Percentiles rank a stretch among this genome's conserved stretches.
These are phyloP conservation scores for Pocillopora meandrina DNA, from an alignment of 92 coral and sea anemone genomes.

Conservation along the genomic window DNA sequence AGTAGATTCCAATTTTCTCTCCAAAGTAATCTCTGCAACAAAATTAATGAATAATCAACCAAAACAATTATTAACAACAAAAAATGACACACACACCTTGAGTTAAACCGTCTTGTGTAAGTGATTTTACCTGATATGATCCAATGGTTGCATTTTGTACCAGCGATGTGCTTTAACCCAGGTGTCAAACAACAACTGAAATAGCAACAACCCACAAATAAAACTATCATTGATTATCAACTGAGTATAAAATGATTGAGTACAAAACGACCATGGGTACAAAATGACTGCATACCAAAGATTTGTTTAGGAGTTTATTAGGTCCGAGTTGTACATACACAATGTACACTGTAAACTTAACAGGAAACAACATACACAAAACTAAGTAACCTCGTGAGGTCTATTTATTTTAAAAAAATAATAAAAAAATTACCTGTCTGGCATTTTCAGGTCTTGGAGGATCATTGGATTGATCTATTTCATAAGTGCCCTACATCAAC, in stretches of 20 bases:
- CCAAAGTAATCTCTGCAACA: conserved; percentile 89
- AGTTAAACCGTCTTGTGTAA: too few relatives aligned
- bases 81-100: not conserved
- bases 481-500: conserved; percentile 63
- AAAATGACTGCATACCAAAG: too few relatives aligned
- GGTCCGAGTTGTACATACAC: too few relatives aligned
- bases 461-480: conserved; percentile 73
- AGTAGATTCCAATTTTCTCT: conserved; percentile 96
- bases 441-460: conserved; percentile 83
- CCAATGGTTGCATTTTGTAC: conserved; percentile 87
- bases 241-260: too few relatives aligned
- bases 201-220: conserved; percentile 1
- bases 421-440: conserved; percentile 61
- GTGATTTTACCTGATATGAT: too few relatives aligned
- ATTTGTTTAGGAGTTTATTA: too few relatives aligned
- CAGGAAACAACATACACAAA: too few relatives aligned
- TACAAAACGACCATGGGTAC: too few relatives aligned
- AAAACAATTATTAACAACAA: not conserved
- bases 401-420: too few relatives aligned
- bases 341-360: too few relatives aligned
- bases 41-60: not conserved
- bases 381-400: too few relatives aligned
- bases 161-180: conserved; percentile 86
- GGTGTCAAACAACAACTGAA: conserved; percentile 69
- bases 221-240: too few relatives aligned